Base-by-base conservation (phyloP, 2,888 invertebrate genomes). In the Sinopyrophorus schimmeli region DNA sequence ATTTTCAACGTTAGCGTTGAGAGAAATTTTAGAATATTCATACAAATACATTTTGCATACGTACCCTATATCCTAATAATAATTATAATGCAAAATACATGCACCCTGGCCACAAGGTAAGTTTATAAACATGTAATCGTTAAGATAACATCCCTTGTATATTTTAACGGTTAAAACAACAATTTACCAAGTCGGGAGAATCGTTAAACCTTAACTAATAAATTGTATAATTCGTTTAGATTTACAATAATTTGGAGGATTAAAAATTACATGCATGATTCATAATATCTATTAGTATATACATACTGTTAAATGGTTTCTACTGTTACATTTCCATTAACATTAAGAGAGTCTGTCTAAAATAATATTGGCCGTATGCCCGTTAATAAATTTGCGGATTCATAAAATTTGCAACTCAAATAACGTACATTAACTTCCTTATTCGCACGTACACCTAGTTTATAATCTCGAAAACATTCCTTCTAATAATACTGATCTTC, bases 401-500 rank as follows among this genome's bases (percentile, higher is more conserved):
- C 43, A 41, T 12, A 16, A 52, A 55, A 59, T 59, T 58, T 57
- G 59, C 55, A 59, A 53, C 51, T 43, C 57, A 59, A 59, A 59
- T 59, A 38, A 55, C 18, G 6, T 53, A 52, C 54, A 56, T 59
- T 59, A 59, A 52, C 35, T 46, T 54, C 54, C 52, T 57, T 59
- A 57, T 59, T 56, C 54, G 51, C 56, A 55, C 51, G 40, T 48
- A 50, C 40, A 43, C 40, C n/a, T n/a, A n/a, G n/a, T n/a, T n/a
- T n/a, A n/a, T n/a, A n/a, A n/a, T n/a, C n/a, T n/a, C n/a, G n/a
- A n/a, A n/a, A n/a, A n/a, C n/a, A n/a, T n/a, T n/a, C n/a, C n/a
- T n/a, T n/a, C n/a, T n/a, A n/a, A n/a, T n/a, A n/a, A n/a, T n/a
- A n/a, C n/a, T n/a, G n/a, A n/a, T n/a, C n/a, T n/a, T n/a, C n/a